Base-by-base conservation (phyloP, 2,888 invertebrate species). In the Tetragonula carbonaria region DNA sequence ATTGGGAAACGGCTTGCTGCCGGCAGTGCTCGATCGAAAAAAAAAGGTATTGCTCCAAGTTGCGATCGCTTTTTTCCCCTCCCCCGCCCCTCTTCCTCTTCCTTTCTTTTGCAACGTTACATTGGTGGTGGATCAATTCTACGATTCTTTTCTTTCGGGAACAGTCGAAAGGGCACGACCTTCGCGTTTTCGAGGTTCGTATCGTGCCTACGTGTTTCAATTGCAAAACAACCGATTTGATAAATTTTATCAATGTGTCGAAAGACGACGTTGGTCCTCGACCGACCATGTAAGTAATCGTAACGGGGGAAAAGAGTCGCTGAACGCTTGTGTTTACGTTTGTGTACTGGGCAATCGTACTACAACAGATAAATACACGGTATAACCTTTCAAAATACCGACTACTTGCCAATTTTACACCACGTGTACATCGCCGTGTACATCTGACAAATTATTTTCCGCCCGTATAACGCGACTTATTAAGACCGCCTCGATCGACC, bases 401-500 rank as follows among this genome's bases (percentile, higher is more conserved):
- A 18, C 2, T 23, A 57, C 57, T 5, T 23, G 5, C 5, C 2
- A 14, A 78, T 53, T 78, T 63, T 72, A 28, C 45, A 21, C 57
- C 72, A 77, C 77, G 59, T 66, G 77, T 23, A 23, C 23, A 23
- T 16, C 65, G 21, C 55, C 8, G 8, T n/a, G n/a, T n/a, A n/a
- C n/a, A n/a, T 45, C 38, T 23, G 57, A n/a, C 51, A 50, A 72
- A 83, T 66, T 33, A 53, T 78, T 67, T 67, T 53, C 65, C 53
- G 38, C 62, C 50, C 76, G 76, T 75, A 65, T 51, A 28, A 21
- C 74, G 59, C 65, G 59, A 53, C 75, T 66, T 76, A 81, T 84
- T 80, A 76, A 78, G 81, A 78, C n/a, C 65, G 73, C 57, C 45
- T 71, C 82, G 77, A 82, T 86, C 82, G 84, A 79, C 88, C 80